These are phyloP conservation scores for Sericinus montela DNA, from an alignment of 2,888 invertebrate genomes.

Conservation along the genomic window DNA sequence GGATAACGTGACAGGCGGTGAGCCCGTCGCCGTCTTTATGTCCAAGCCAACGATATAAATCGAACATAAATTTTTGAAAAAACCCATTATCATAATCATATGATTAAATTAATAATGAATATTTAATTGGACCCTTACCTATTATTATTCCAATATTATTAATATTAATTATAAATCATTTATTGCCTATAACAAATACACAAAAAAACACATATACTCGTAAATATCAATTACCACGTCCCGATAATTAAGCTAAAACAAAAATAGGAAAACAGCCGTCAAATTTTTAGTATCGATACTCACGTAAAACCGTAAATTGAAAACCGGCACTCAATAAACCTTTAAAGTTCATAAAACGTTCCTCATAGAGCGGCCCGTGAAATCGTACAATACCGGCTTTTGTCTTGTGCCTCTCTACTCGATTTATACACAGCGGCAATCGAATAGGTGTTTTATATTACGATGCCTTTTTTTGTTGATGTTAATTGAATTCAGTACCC, in stretches of 20 bases:
- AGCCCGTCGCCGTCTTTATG: no score
- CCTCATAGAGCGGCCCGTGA: constrained; percentile 53
- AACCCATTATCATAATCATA: no score
- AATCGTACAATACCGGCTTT: constrained; percentile 50
- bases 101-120: no score
- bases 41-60: no score
- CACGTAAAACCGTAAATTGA: constrained; percentile 44
- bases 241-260: not conserved
- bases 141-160: no score
- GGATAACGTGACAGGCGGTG: no score
- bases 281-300: constrained; percentile 41
- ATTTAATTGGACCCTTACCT: no score
- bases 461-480: constrained; percentile 19
- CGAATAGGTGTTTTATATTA: constrained; percentile 20
- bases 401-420: constrained; percentile 21
- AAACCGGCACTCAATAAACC: constrained; percentile 36
- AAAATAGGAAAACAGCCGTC: constrained; percentile 22
- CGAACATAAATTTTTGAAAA: no score
- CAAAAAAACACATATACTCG: not conserved
- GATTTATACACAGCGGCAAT: constrained; percentile 25
- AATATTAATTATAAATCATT: no score
- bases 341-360: constrained; percentile 64
- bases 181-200: no score
- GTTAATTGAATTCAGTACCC: constrained; percentile 12
- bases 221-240: not conserved